Percentiles rank a stretch among this genome's conserved stretches.
These are phyloP conservation scores for Cygnus buccinator DNA, from an alignment of 2,113 vertebrate species.

Conservation along the genomic window DNA sequence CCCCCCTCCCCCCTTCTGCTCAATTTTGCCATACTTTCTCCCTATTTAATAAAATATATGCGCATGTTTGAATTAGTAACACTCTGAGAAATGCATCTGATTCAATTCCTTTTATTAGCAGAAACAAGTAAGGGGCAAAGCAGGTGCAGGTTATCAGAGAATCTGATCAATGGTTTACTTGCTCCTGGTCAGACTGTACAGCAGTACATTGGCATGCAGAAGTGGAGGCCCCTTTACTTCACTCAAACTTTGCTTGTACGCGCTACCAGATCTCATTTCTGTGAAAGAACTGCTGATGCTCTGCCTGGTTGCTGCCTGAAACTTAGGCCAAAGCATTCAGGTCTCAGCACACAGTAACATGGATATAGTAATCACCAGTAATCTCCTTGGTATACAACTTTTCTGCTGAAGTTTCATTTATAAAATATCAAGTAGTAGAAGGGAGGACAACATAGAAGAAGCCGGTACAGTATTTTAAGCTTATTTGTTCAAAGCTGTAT, in stretches of 20 bases:
- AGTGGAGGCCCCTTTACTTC: background rate
- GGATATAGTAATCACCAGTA: background rate
- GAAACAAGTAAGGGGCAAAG: background rate
- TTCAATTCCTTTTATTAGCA: background rate
- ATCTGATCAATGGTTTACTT: background rate
- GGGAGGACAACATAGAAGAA: background rate
- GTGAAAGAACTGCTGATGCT: too few relatives aligned
- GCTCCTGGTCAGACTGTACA: background rate
- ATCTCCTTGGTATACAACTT: accelerated
- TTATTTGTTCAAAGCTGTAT: background rate
- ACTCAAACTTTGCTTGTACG: background rate
- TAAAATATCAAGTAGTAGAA: background rate
- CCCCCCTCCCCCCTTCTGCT: accelerated
- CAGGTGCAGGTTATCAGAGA: background rate
- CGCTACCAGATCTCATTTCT: background rate
- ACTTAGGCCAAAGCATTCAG: accelerated
- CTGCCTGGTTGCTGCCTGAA: background rate
- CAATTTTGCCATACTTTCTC: background rate
- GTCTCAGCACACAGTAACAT: background rate
- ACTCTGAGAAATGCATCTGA: background rate
- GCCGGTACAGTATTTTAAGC: background rate
- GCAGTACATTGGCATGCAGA: background rate
- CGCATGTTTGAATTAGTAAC: background rate
- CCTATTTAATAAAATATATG: background rate
- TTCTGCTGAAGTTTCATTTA: background rate